A percentile compares a stretch with the other conserved stretches of the same genome.
phyloP scores from a whole-genome alignment of 2,797 vertebrate species.

The Meriones psammophilus region DNA sequence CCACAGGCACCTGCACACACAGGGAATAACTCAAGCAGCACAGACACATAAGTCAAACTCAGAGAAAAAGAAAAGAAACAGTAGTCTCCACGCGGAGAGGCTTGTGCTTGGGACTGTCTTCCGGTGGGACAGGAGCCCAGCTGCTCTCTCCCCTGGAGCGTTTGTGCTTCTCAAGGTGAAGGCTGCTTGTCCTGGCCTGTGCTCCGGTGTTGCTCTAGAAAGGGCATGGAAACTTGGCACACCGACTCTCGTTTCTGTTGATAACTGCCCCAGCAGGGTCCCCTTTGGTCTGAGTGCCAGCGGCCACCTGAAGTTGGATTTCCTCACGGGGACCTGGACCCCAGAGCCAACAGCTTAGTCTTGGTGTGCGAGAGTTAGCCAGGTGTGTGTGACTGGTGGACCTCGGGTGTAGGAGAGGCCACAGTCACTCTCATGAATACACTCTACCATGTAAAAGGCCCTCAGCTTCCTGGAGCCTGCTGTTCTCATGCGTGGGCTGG shows the following conservation, averaged over 20 bases:
- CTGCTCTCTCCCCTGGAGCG: neutral
- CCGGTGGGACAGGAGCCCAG: neutral
- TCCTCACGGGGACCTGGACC: too few species aligned
- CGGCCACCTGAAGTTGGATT: neutral
- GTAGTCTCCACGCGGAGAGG: neutral
- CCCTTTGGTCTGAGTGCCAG: neutral
- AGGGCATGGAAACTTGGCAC: neutral
- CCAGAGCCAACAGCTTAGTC: neutral
- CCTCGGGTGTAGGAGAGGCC: neutral
- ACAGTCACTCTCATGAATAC: neutral
- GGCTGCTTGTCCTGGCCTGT: neutral
- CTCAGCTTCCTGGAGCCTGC: neutral
- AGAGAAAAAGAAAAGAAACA: neutral
- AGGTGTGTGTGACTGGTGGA: neutral
- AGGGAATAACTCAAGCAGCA: neutral
- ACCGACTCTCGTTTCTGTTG: neutral
- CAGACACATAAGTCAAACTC: neutral
- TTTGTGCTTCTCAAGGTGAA: neutral
- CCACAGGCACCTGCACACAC: neutral
- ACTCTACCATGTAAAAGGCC: neutral
- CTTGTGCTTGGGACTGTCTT: neutral
- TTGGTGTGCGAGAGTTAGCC: neutral
- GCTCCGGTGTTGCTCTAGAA: neutral
- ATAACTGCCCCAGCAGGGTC: neutral
- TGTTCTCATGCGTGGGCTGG: neutral